Base-by-base conservation (phyloP, 2,113 vertebrate species). In the Rhabdomys dilectus region DNA sequence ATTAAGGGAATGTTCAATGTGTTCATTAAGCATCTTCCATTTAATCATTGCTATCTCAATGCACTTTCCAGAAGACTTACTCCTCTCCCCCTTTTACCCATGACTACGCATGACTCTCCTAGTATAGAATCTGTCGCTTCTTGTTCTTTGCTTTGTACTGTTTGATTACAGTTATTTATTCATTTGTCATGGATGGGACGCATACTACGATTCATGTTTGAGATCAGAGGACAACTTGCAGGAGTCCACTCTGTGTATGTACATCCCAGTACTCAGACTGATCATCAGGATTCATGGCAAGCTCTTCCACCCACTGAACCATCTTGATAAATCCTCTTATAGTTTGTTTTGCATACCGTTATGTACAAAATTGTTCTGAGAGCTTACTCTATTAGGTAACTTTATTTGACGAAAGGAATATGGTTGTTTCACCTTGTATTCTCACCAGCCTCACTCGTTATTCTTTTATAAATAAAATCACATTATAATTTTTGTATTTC, bases 61-160 rank as follows among this genome's bases (percentile, higher is more conserved):
- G 24, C 36, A 4, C 13, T 7, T 64, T 92, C 66, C 34, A 58
- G 58, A 84, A 42, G 31, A 3, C 9, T 60, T 68, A 56, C 36
- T 8, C 9, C 48, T 39, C 39, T n/a, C 1, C 24, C 5, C 7
- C 22, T 51, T 11, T 82, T 0, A 58, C 2, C 9, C 8, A 8
- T 21, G 7, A 39, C 31, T 72, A 73, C 15, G 53, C 48, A 16
- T 42, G 5, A 24, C 34, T 64, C 7, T 86, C 24, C 42, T 94
- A 7, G 70, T 56, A 29, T 15, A 22, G 36, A 29, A 76, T 75
- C 42, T 53, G 17, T 21, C 62, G 13, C 11, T 85, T 58, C 24
- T 68, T 78, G 0, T 87, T 81, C 17, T 64, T 86, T 72, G 19
- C 24, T 45, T 26, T 26, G 16, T 60, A 39, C 39, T 64, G 26